phyloP scores from a whole-genome alignment of 1,140 invertebrate species.

The Penaeus indicus region DNA sequence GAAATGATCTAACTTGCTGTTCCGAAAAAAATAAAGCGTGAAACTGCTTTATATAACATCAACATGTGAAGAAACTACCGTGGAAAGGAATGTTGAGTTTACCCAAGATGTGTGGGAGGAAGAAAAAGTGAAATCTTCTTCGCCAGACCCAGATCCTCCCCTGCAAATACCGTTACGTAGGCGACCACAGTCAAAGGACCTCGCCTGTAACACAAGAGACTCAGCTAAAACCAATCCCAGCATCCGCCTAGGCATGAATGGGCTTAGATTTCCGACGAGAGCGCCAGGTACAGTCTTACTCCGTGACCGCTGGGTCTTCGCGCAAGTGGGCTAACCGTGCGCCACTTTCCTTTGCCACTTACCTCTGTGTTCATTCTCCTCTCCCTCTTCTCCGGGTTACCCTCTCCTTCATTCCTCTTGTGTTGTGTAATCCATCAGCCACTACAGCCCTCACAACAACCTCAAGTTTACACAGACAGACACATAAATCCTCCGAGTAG shows the following conservation, averaged over 20 bases:
- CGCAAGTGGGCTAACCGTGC: conserved; percentile 16
- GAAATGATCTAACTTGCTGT: too few relatives aligned
- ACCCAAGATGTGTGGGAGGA: too few relatives aligned
- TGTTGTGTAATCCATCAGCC: conserved; percentile 32
- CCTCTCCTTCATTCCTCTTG: conserved; percentile 54
- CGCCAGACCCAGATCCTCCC: too few relatives aligned
- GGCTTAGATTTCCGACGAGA: not conserved
- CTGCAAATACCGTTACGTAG: too few relatives aligned
- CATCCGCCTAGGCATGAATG: not conserved
- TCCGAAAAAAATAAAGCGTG: too few relatives aligned
- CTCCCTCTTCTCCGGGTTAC: conserved; percentile 39
- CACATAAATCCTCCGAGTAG: conserved; percentile 27
- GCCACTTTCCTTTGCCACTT: conserved; percentile 42
- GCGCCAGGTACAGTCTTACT: not conserved
- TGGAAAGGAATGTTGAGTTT: too few relatives aligned
- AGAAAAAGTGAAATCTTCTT: too few relatives aligned
- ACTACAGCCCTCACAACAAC: conserved; percentile 25
- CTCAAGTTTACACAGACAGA: conserved; percentile 29
- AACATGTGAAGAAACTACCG: too few relatives aligned
- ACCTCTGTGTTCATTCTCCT: conserved; percentile 61
- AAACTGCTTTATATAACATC: too few relatives aligned
- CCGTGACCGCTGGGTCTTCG: not conserved
- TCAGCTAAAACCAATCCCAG: too few relatives aligned
- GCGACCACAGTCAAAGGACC: too few relatives aligned
- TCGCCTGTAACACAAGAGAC: too few relatives aligned